These are phyloP conservation scores for Cydia amplana DNA, from an alignment of 1,140 invertebrate genomes.

Conservation along the genomic window DNA sequence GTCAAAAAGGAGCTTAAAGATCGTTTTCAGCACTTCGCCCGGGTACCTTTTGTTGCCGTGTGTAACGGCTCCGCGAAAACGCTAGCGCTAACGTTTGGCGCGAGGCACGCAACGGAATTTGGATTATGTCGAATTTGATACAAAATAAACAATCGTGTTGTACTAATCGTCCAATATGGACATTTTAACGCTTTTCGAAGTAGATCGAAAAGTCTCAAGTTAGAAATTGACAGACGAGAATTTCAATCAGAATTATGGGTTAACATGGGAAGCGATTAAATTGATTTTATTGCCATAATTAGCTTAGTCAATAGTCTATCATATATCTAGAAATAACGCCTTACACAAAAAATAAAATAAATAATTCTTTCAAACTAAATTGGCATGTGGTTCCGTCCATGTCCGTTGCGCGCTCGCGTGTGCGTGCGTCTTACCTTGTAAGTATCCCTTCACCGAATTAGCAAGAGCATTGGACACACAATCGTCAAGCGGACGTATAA, in stretches of 20 bases:
- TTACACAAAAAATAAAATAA: neutral
- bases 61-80: constrained; percentile 12
- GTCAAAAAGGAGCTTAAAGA: neutral
- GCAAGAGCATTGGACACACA: constrained; percentile 47
- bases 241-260: neutral
- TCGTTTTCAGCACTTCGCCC: neutral
- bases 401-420: constrained; percentile 30
- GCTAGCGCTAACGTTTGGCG: constrained; percentile 6
- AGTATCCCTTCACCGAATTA: constrained; percentile 50
- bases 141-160: neutral
- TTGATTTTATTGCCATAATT: neutral
- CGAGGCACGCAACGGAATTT: constrained; percentile 2
- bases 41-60: neutral
- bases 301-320: too few species aligned
- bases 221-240: neutral
- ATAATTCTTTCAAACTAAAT: neutral
- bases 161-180: neutral
- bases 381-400: neutral
- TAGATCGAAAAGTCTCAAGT: neutral
- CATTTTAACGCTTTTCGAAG: neutral
- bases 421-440: constrained; percentile 48
- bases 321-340: too few species aligned
- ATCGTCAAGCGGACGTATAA: constrained; percentile 48
- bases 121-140: neutral
- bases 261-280: neutral